Base-by-base conservation (phyloP, 2,888 invertebrate species). In the Machimus atricapillus region DNA sequence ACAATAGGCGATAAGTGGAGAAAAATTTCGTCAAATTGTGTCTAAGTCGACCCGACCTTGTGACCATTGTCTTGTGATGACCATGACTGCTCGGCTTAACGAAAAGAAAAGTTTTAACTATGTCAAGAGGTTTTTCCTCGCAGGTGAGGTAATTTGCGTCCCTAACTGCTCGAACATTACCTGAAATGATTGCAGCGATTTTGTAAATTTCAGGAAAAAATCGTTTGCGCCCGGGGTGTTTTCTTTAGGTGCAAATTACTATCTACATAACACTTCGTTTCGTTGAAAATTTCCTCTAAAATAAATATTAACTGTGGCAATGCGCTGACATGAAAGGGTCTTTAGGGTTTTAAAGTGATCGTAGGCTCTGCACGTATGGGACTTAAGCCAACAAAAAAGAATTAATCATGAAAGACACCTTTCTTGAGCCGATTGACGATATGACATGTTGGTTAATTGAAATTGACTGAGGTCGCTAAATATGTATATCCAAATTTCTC, bases 101-200 rank as follows among this genome's bases (percentile, higher is more conserved):
- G 78, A 78, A 78, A 78, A 78, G 78, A 78, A 78, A 78, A 78
- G 78, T 78, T 78, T 43, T 46, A 78, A 78, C 40, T 78, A 40
- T 78, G 78, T 78, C 78, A 78, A 78, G 78, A 78, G 40, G 19
- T 43, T 43, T 78, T 78, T 43, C n/a, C 23, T 43, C 27, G n/a
- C n/a, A 4, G 23, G 3, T 23, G 12, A 19, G 12, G 19, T 66
- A 66, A 66, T 66, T 66, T 66, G 66, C 66, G 66, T 66, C 23
- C 23, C 66, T 66, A 66, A 66, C 66, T 66, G 66, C 66, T 66
- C 27, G 66, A 66, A 66, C 23, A 66, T 66, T 66, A 66, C 66
- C 4, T 2, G 66, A 66, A 66, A 66, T 66, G 66, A 66, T 66
- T 66, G 19, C 12, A 27, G 12, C 66, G 23, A 66, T 27, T 66